Conservation (phyloP, 2,113 vertebrate species). For the Cricetomys ansorgei region DNA sequence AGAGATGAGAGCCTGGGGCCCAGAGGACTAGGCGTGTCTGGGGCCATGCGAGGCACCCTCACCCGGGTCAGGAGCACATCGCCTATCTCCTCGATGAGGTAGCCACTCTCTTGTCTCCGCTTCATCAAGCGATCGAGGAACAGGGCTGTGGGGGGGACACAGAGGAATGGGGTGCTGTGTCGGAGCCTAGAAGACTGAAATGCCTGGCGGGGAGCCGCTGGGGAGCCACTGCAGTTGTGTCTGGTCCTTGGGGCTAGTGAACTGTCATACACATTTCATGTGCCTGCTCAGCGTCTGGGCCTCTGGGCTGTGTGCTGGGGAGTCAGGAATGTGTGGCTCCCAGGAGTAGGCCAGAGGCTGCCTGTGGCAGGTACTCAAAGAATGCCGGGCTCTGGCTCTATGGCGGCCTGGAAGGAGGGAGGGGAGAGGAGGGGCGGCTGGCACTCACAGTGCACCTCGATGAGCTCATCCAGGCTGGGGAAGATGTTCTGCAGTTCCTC, state of each 20-base stretch:
- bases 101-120: conserved; percentile 89
- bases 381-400: not conserved
- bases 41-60: conserved; percentile 57
- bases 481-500: conserved; percentile 90
- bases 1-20: not conserved
- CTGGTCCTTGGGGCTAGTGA: not conserved
- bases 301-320: not conserved
- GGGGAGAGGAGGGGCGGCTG: accelerated
- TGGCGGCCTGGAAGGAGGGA: not conserved
- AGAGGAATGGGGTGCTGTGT: not conserved
- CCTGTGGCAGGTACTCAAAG: not conserved
- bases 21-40: not conserved
- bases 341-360: not conserved
- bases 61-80: conserved; percentile 91
- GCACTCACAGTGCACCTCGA: conserved; percentile 93
- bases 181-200: accelerated
- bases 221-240: not conserved
- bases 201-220: not conserved
- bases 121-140: conserved; percentile 93
- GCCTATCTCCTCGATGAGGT: conserved; percentile 90
- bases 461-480: conserved; percentile 93
- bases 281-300: not conserved
- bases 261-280: not conserved
- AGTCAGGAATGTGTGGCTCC: accelerated
- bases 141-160: conserved; percentile 83